Conservation (phyloP, 2,797 vertebrate genomes). For the Tolypeutes matacus region DNA sequence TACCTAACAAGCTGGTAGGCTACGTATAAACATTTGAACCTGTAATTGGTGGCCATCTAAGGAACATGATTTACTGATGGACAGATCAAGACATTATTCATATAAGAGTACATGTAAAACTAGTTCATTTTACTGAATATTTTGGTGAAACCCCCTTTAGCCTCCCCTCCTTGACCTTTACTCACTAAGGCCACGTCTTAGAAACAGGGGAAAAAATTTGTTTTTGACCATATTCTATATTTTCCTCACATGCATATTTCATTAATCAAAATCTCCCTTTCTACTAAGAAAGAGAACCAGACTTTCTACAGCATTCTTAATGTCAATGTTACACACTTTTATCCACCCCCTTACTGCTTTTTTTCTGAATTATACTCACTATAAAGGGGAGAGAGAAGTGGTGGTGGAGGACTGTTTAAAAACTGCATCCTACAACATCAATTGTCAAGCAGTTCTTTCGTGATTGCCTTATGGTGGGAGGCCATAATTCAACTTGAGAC, state of each 20-base stretch:
- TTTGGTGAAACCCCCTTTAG: background rate
- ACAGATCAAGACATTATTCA: background rate
- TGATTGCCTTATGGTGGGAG: background rate
- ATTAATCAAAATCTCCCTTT: background rate
- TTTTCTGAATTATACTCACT: background rate
- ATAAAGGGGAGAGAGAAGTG: background rate
- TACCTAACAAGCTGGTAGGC: background rate
- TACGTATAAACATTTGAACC: background rate
- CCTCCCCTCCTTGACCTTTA: background rate
- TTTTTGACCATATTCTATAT: background rate
- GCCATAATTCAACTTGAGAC: background rate
- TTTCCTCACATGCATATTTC: background rate
- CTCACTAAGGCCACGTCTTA: background rate
- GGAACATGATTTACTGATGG: background rate
- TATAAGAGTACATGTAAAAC: background rate
- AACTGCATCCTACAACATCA: background rate
- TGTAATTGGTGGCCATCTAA: background rate
- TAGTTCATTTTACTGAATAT: background rate
- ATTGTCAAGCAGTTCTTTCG: background rate
- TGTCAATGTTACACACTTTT: background rate
- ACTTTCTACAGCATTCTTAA: background rate
- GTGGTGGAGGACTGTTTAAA: background rate
- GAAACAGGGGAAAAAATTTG: background rate
- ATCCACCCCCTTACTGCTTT: background rate
- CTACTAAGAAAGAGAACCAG: background rate